Evolutionary conservation across 2,888 invertebrate species (phyloP).

Genomic region (Drosophila atroscutellata): DNA sequence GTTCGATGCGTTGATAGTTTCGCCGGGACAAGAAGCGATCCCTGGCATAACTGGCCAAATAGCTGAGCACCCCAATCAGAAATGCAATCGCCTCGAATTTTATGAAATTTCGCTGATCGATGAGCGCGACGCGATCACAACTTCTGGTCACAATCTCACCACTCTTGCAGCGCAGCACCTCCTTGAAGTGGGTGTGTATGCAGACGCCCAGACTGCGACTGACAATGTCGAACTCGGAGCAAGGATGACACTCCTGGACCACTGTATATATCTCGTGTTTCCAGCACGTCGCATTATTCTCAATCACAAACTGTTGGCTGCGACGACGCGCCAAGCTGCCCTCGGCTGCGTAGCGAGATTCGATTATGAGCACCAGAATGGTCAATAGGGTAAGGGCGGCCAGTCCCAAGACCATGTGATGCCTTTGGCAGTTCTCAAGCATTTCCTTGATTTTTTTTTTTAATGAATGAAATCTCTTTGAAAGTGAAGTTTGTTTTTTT

Average conservation of each 20-base stretch:
- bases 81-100: constrained; percentile 82
- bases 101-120: constrained; percentile 91
- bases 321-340: constrained; percentile 61
- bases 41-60: constrained; percentile 80
- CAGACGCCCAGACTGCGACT: constrained; percentile 93
- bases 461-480: neutral
- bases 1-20: constrained; percentile 80
- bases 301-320: constrained; percentile 87
- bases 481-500: constrained; percentile 24
- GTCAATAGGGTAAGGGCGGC: constrained; percentile 92
- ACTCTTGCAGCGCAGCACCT: constrained; percentile 91
- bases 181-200: constrained; percentile 93
- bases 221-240: constrained; percentile 93
- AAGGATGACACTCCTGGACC: constrained; percentile 92
- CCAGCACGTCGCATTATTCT: constrained; percentile 93
- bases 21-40: constrained; percentile 80
- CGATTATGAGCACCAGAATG: constrained; percentile 91
- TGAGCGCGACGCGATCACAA: constrained; percentile 93
- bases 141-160: constrained; percentile 93
- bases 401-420: constrained; percentile 92
- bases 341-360: constrained; percentile 87
- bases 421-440: constrained; percentile 94
- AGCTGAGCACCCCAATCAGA: constrained; percentile 76
- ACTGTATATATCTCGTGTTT: constrained; percentile 90
- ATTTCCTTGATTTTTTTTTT: constrained; percentile 84